These are phyloP conservation scores for Lamprologus sp. DNA, from an alignment of 2,113 vertebrate genomes.

Conservation along the genomic window DNA sequence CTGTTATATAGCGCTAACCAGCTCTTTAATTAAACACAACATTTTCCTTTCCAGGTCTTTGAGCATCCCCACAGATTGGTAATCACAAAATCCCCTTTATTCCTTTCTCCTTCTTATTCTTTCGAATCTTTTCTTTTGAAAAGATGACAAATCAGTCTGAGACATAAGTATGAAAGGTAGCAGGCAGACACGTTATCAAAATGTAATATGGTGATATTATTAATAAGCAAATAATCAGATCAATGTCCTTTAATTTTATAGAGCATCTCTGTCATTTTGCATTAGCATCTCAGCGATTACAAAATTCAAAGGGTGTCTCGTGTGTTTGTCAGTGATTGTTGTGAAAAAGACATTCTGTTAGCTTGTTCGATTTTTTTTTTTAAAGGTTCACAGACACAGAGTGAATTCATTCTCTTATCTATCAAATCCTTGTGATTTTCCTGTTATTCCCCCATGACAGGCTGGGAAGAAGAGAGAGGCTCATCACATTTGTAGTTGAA, in stretches of 20 bases:
- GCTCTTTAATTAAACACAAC: background rate
- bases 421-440: background rate
- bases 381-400: background rate
- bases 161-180: background rate
- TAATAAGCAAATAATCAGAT: background rate
- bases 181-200: background rate
- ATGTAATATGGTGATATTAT: background rate
- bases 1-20: background rate
- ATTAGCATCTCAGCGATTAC: background rate
- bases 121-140: background rate
- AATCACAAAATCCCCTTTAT: background rate
- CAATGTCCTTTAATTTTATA: background rate
- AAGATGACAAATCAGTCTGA: background rate
- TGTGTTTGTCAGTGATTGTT: background rate
- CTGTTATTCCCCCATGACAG: background rate
- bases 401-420: background rate
- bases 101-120: background rate
- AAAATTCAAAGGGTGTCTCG: background rate
- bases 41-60: background rate
- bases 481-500: slow-evolving; percentile 45
- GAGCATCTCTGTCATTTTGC: background rate
- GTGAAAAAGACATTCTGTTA: background rate
- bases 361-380: background rate
- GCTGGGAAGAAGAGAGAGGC: background rate
- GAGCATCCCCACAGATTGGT: background rate